phyloP scores from a whole-genome alignment of 1,140 invertebrate species.

The Drosophila sproati region DNA sequence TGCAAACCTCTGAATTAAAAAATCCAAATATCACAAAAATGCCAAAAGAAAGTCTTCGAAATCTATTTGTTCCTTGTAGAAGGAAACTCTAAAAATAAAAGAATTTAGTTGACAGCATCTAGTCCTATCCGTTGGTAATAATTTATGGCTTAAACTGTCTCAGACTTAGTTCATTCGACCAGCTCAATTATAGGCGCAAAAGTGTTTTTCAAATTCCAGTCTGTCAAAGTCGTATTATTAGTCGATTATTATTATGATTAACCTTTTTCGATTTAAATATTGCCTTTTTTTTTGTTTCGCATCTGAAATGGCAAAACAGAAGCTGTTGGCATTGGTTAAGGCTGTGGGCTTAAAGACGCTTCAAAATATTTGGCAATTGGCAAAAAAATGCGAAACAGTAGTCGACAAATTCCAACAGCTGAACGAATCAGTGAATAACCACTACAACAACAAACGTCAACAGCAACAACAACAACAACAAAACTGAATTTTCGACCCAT shows the following conservation, averaged over 20 bases:
- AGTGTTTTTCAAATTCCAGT: background rate
- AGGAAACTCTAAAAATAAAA: too few relatives aligned
- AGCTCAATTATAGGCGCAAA: background rate
- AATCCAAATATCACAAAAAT: too few relatives aligned
- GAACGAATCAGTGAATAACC: constrained; percentile 65
- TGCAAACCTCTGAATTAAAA: too few relatives aligned
- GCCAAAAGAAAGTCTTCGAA: too few relatives aligned
- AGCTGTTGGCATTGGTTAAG: constrained; percentile 41
- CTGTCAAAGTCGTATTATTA: background rate
- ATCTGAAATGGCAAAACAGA: constrained; percentile 39
- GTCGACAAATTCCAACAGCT: constrained; percentile 77
- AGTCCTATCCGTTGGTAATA: too few relatives aligned
- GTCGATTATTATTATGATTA: background rate
- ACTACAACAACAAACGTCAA: too few relatives aligned
- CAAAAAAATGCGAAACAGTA: constrained; percentile 73
- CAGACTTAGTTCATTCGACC: too few relatives aligned
- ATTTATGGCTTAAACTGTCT: too few relatives aligned
- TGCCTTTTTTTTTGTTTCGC: background rate
- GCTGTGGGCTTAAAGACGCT: constrained; percentile 36
- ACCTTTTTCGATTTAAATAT: background rate
- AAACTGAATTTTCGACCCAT: constrained; percentile 62
- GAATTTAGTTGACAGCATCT: too few relatives aligned
- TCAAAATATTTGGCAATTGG: constrained; percentile 66
- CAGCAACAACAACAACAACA: constrained; percentile 5
- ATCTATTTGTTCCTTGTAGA: too few relatives aligned